phyloP scores from a whole-genome alignment of 1,140 invertebrate genomes.

The Antheraea mylitta region DNA sequence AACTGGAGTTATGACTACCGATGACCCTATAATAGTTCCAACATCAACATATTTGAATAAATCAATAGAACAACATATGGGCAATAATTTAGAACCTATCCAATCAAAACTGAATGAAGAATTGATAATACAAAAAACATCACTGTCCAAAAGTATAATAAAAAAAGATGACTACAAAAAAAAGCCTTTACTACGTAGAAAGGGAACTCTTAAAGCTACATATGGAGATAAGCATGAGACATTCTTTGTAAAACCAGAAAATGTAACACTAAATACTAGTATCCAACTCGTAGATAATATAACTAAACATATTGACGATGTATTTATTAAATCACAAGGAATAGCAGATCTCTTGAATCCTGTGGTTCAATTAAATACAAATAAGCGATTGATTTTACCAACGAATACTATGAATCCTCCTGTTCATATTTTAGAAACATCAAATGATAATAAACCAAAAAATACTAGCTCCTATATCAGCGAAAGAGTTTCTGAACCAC shows the following conservation, averaged over 20 bases:
- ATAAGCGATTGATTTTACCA: neutral
- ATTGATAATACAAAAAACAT: slow-evolving; percentile 51
- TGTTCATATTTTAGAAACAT: neutral
- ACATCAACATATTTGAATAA: slow-evolving; percentile 39
- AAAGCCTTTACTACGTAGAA: slow-evolving; percentile 64
- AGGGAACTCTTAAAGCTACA: slow-evolving; percentile 74
- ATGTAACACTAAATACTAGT: slow-evolving; percentile 16
- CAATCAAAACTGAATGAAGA: slow-evolving; percentile 43
- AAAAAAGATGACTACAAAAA: slow-evolving; percentile 64
- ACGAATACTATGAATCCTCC: neutral
- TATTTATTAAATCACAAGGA: slow-evolving; percentile 11
- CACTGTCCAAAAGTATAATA: slow-evolving; percentile 29
- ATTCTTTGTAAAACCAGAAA: slow-evolving; percentile 54
- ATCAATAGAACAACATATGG: slow-evolving; percentile 32
- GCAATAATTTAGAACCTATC: slow-evolving; percentile 50
- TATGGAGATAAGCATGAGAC: slow-evolving; percentile 76
- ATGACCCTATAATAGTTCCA: slow-evolving; percentile 51
- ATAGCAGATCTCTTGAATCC: neutral
- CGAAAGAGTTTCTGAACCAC: neutral
- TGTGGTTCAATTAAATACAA: neutral
- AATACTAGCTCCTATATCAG: slow-evolving; percentile 1
- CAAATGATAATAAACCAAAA: neutral
- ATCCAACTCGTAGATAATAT: slow-evolving; percentile 1
- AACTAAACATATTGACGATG: slow-evolving; percentile 13
- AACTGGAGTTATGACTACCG: slow-evolving; percentile 19